Conservation (phyloP, 2,888 invertebrate species). For the Metallyticus violacea region DNA sequence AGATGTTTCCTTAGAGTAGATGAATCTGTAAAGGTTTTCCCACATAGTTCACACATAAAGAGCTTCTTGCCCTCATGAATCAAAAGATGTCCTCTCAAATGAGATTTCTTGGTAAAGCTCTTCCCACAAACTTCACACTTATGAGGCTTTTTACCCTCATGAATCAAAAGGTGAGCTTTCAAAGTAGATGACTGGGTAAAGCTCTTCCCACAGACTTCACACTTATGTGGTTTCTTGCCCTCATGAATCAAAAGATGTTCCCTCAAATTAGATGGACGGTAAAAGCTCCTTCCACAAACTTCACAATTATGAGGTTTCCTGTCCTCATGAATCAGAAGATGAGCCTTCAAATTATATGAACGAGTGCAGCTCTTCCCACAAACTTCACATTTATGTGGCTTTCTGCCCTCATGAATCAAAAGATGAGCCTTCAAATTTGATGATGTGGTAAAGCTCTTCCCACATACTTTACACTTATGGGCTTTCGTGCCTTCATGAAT, state of each 20-base stretch:
- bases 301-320: neutral
- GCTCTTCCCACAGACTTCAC: neutral
- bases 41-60: neutral
- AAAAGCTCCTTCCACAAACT: neutral
- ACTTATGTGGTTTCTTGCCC: neutral
- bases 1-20: neutral
- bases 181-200: neutral
- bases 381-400: neutral
- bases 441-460: neutral
- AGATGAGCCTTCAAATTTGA: neutral
- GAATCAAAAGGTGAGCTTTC: neutral
- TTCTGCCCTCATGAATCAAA: neutral
- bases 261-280: neutral
- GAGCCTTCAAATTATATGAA: neutral
- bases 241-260: neutral
- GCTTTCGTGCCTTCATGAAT: neutral
- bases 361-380: neutral
- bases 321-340: neutral
- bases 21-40: neutral
- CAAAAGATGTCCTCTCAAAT: neutral
- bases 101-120: neutral
- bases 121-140: neutral
- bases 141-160: neutral
- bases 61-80: neutral
- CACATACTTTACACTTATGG: neutral